Evolutionary conservation across 2,888 invertebrate genomes (phyloP), one percentile per base, ranked within the genome.

Genomic region (Acleris literana): DNA sequence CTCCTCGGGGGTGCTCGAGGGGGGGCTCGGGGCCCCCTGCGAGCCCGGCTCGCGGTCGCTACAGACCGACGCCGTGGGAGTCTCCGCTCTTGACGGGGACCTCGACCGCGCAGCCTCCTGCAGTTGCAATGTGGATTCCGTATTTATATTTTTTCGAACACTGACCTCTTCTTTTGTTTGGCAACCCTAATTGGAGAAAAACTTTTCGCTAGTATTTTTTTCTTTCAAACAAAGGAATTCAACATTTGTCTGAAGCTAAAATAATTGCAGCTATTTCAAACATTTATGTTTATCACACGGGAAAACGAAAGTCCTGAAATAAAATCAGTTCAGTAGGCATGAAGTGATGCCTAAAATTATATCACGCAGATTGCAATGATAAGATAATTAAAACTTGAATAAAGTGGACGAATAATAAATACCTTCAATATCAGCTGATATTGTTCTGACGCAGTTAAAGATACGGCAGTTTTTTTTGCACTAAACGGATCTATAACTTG

Each of bases 161-260:
- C 46, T 48, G 33, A 39, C 33, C 48, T 75, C 73, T 79, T 83
- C 79, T 79, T 81, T 80, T 1, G 16, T n/a, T 17, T n/a, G 46
- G 13, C 11, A 13, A 11, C 39, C 39, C 39, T 39, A 39, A 39
- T 39, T 39, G 13, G 39, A 39, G 39, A 13, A 39, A 39, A 39
- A 13, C 11, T 39, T 39, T 4, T 6, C 3, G 13, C 39, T 39
- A 39, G 82, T 80, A 76, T 74, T 80, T 74, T 25, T 73, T 59
- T 7, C 9, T 29, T 22, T 29, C 44, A 57, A 46, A 71, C 70
- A 85, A 87, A 90, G 90, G 90, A 90, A 90, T 90, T 90, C 90
- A 90, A 90, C 90, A 90, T 90, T 88, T 85, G 85, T 73, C 55
- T 46, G 44, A 48, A 64, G 64, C 55, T 62, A 53, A 46, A 53